These are phyloP conservation scores for Cyrtodaria siliqua DNA, from an alignment of 2,888 invertebrate genomes.

Conservation along the genomic window DNA sequence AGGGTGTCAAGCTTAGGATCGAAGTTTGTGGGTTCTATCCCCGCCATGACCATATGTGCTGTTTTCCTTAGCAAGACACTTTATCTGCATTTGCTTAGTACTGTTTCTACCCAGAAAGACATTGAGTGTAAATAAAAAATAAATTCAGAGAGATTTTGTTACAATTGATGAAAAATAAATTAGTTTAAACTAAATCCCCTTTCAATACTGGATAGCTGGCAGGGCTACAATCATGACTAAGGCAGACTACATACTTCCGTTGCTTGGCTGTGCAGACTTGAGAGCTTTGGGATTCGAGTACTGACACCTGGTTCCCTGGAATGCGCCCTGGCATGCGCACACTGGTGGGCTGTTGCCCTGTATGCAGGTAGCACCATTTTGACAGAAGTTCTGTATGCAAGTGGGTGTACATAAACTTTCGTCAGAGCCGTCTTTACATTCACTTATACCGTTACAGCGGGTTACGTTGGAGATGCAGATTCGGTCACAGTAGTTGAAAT, in stretches of 20 bases:
- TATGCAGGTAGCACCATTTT: conserved; percentile 71
- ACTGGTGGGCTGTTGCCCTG: conserved; percentile 38
- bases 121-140: too few relatives aligned
- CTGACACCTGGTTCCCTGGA: conserved; percentile 62
- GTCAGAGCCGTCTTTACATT: conserved; percentile 71
- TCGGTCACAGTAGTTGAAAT: conserved; percentile 68
- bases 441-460: conserved; percentile 69
- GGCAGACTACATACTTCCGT: conserved; percentile 12
- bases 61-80: too few relatives aligned
- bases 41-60: too few relatives aligned
- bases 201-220: too few relatives aligned
- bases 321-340: conserved; percentile 50
- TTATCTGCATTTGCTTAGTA: too few relatives aligned
- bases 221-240: too few relatives aligned
- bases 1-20: too few relatives aligned
- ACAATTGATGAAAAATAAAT: too few relatives aligned
- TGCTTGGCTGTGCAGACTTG: conserved; percentile 16
- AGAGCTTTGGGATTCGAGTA: conserved; percentile 24
- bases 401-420: conserved; percentile 67
- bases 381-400: conserved; percentile 70
- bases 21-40: too few relatives aligned
- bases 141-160: too few relatives aligned
- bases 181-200: too few relatives aligned
- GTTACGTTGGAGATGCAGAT: conserved; percentile 65
- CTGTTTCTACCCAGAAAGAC: too few relatives aligned